Percentiles rank a stretch among this genome's conserved stretches.
phyloP scores from a whole-genome alignment of 2,113 vertebrate genomes.

The Xiphophorus hellerii region DNA sequence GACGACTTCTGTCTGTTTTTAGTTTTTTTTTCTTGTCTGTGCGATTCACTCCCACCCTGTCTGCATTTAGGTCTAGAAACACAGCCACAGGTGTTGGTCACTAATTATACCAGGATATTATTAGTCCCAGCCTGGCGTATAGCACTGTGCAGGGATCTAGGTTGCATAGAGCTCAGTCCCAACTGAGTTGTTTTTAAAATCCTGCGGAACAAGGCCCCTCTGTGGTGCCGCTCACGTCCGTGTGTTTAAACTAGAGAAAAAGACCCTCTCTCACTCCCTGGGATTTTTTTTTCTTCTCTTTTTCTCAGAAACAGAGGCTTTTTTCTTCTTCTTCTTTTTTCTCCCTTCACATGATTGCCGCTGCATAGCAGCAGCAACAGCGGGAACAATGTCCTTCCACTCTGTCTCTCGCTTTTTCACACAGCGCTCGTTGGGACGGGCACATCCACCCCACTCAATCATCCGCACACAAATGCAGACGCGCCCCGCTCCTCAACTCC shows the following conservation, averaged over 20 bases:
- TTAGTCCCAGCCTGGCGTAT: slow-evolving; percentile 57
- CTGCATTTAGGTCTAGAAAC: slow-evolving; percentile 25
- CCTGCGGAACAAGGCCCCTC: slow-evolving; percentile 71
- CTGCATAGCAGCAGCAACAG: slow-evolving; percentile 56
- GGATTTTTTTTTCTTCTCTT: slow-evolving; percentile 35
- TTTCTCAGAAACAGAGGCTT: slow-evolving; percentile 30
- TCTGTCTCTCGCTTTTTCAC: slow-evolving; percentile 49
- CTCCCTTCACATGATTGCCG: slow-evolving; percentile 50
- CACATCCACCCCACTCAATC: slow-evolving; percentile 53
- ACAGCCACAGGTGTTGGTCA: slow-evolving; percentile 70
- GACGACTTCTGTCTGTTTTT: slow-evolving; percentile 23
- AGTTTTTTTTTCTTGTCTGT: neutral
- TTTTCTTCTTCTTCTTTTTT: neutral
- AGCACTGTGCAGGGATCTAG: slow-evolving; percentile 49
- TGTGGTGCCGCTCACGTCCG: slow-evolving; percentile 62
- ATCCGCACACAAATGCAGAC: slow-evolving; percentile 56
- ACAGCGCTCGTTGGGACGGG: slow-evolving; percentile 37
- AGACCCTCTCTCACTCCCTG: slow-evolving; percentile 26
- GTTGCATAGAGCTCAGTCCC: slow-evolving; percentile 63
- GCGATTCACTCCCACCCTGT: slow-evolving; percentile 33
- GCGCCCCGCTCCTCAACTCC: slow-evolving; percentile 6
- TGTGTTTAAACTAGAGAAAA: slow-evolving; percentile 64
- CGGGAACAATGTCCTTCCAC: slow-evolving; percentile 63
- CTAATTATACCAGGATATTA: slow-evolving; percentile 75
- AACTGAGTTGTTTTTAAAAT: slow-evolving; percentile 66